Evolutionary conservation across 2,888 invertebrate species (phyloP).

Genomic region (Argyresthia goedartella): DNA sequence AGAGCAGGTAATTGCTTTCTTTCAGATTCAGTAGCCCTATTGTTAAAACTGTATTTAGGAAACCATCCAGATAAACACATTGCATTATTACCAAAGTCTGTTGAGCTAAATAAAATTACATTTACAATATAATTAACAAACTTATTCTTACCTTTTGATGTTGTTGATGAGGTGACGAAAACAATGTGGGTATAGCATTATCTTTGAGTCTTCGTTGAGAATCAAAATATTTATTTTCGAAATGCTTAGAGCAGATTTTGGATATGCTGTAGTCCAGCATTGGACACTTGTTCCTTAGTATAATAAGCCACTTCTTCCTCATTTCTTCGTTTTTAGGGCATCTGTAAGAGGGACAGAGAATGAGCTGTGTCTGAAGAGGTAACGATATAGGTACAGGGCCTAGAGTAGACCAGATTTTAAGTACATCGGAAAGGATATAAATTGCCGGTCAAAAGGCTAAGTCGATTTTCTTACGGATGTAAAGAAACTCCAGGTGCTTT

Average conservation of each 20-base stretch:
- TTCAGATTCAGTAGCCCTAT: too few species aligned
- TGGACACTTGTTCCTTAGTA: slow-evolving; percentile 40
- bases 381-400: neutral
- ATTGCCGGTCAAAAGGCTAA: too few species aligned
- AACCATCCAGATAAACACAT: too few species aligned
- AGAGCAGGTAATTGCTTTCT: neutral
- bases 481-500: slow-evolving; percentile 39
- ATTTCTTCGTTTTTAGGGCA: slow-evolving; percentile 40
- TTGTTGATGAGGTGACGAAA: slow-evolving; percentile 18
- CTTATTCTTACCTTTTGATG: neutral
- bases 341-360: slow-evolving; percentile 21
- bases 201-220: slow-evolving; percentile 36
- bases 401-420: neutral
- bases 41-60: too few species aligned
- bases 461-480: slow-evolving; percentile 35
- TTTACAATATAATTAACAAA: too few species aligned
- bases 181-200: slow-evolving; percentile 48
- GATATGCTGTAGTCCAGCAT: slow-evolving; percentile 46
- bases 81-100: too few species aligned
- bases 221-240: slow-evolving; percentile 48
- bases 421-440: too few species aligned
- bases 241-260: slow-evolving; percentile 53
- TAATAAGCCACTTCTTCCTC: slow-evolving; percentile 45
- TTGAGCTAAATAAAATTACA: too few species aligned
- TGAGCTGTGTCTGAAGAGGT: neutral